phyloP scores from a whole-genome alignment of 2,113 vertebrate species.

The Cricetomys ansorgei region DNA sequence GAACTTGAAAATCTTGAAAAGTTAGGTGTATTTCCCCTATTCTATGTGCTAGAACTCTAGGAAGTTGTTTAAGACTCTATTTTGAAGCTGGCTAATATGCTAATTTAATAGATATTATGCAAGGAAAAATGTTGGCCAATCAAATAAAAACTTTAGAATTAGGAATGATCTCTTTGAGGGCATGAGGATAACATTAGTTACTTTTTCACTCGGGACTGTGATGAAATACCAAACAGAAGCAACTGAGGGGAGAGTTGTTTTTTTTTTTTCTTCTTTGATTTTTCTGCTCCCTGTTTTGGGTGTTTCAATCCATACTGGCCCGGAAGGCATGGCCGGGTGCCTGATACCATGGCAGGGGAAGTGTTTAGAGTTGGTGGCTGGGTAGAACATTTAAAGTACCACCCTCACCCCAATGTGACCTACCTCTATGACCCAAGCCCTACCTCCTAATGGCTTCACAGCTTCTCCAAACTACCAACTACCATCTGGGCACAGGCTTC shows the following conservation, averaged over 20 bases:
- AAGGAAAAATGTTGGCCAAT: not conserved
- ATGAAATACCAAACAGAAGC: not conserved
- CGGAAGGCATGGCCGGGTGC: not conserved
- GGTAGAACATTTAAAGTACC: not conserved
- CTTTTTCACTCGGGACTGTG: not conserved
- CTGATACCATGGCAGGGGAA: accelerated
- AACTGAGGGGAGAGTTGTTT: not conserved
- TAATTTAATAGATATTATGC: slow-evolving; percentile 8
- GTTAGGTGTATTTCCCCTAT: not conserved
- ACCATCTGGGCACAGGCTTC: not conserved
- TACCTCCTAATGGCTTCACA: not conserved
- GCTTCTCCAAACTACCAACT: too few species aligned
- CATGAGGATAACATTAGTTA: not conserved
- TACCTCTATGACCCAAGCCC: too few species aligned
- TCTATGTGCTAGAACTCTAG: slow-evolving; percentile 22
- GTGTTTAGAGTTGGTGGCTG: not conserved
- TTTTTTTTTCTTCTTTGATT: too few species aligned
- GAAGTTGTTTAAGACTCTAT: not conserved
- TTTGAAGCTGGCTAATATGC: not conserved
- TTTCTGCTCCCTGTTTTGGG: not conserved
- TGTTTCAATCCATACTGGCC: not conserved
- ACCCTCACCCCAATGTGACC: not conserved
- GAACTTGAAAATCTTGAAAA: not conserved
- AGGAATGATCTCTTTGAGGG: not conserved
- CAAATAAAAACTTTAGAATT: not conserved